These are phyloP conservation scores for Cephus nigrinus DNA, from an alignment of 2,888 invertebrate genomes.

Conservation along the genomic window DNA sequence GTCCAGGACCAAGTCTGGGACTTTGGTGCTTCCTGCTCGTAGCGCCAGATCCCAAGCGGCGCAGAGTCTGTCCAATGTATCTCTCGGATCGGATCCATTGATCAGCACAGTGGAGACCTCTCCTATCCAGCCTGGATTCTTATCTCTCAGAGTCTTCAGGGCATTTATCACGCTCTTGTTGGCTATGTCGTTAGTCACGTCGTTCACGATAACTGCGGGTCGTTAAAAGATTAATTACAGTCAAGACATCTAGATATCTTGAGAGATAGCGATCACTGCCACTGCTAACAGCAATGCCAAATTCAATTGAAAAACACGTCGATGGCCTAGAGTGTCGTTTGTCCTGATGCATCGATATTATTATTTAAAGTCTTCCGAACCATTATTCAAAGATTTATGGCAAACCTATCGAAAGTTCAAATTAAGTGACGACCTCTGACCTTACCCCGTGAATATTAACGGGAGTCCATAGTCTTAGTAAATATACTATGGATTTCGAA, in stretches of 20 bases:
- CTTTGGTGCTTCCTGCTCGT: constrained; percentile 71
- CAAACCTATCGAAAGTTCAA: not conserved
- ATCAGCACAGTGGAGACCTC: constrained; percentile 44
- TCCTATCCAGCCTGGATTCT: constrained; percentile 46
- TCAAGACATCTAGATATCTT: not conserved
- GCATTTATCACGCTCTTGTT: constrained; percentile 53
- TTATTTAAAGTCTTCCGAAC: not conserved
- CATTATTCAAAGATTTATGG: not conserved
- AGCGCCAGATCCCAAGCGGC: constrained; percentile 47
- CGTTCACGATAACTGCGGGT: constrained; percentile 55
- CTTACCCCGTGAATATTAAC: not conserved
- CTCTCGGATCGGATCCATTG: constrained; percentile 45
- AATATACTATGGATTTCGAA: not conserved
- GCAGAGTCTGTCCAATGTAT: constrained; percentile 50
- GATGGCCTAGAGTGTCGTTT: not conserved
- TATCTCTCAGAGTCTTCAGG: constrained; percentile 45
- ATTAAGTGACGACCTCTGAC: too few species aligned
- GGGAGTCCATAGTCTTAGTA: not conserved
- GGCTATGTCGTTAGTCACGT: constrained; percentile 47
- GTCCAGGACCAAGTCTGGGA: constrained; percentile 85
- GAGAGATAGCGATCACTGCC: not conserved
- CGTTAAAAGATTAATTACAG: not conserved
- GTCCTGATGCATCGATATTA: not conserved
- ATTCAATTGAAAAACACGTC: not conserved
- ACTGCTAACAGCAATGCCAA: not conserved